phyloP scores from a whole-genome alignment of 2,113 vertebrate species.

The Egretta garzetta region DNA sequence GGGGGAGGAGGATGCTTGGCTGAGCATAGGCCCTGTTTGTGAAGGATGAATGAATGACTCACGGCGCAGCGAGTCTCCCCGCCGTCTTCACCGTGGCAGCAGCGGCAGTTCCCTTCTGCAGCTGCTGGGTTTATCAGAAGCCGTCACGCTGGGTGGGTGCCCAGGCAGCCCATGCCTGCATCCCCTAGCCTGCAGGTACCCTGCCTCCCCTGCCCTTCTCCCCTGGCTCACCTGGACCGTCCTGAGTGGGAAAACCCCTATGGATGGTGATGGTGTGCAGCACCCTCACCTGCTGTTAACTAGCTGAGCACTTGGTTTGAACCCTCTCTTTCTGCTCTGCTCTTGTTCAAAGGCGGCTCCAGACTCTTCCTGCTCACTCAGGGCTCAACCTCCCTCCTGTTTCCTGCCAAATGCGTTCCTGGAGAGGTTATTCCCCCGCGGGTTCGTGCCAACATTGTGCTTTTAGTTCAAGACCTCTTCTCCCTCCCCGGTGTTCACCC shows the following conservation, averaged over 20 bases:
- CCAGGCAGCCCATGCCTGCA: background rate
- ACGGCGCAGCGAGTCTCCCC: accelerated
- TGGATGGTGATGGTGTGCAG: accelerated
- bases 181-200: background rate
- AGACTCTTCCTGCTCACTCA: slow-evolving; percentile 19
- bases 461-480: slow-evolving; percentile 61
- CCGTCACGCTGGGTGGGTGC: background rate
- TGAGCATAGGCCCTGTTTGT: background rate
- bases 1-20: slow-evolving; percentile 45
- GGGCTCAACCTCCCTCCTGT: background rate
- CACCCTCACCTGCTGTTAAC: background rate
- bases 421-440: slow-evolving; percentile 39
- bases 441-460: slow-evolving; percentile 62
- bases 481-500: slow-evolving; percentile 14
- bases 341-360: slow-evolving; percentile 1
- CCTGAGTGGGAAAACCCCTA: background rate
- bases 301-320: background rate
- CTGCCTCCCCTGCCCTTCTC: background rate
- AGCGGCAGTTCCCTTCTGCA: background rate
- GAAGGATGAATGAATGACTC: slow-evolving; percentile 64
- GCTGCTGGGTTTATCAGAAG: background rate
- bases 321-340: background rate
- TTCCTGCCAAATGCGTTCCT: slow-evolving; percentile 48
- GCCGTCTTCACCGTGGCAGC: background rate
- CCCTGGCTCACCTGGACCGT: accelerated